Evolutionary conservation across 2,888 invertebrate genomes (phyloP).

Genomic region (Morpho achilles): DNA sequence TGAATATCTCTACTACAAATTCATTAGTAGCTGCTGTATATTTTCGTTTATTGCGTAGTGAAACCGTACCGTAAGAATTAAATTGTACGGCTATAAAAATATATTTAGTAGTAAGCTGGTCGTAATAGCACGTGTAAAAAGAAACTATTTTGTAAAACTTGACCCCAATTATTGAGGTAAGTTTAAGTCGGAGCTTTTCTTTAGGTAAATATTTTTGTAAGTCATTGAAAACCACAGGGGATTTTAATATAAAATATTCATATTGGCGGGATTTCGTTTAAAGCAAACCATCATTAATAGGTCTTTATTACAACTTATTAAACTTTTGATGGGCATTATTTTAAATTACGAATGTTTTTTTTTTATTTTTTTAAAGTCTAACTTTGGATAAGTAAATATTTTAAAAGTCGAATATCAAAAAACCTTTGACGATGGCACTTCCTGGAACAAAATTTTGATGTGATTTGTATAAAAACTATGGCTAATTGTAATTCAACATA

Average conservation of each 20-base stretch:
- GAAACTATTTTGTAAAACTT: slow-evolving; percentile 17
- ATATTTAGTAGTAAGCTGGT: slow-evolving; percentile 9
- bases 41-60: not conserved
- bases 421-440: too few relatives aligned
- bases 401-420: too few relatives aligned
- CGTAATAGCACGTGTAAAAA: slow-evolving; percentile 11
- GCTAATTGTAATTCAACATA: too few relatives aligned
- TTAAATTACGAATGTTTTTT: too few relatives aligned
- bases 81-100: slow-evolving; percentile 6
- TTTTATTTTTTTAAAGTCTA: too few relatives aligned
- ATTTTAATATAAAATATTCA: slow-evolving; percentile 16
- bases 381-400: too few relatives aligned
- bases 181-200: slow-evolving; percentile 10
- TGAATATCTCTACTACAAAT: too few relatives aligned
- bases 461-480: too few relatives aligned
- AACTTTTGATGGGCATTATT: too few relatives aligned
- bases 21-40: not conserved
- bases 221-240: slow-evolving; percentile 13
- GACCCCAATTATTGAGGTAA: slow-evolving; percentile 13
- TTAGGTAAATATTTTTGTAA: slow-evolving; percentile 18
- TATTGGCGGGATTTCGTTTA: not conserved
- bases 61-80: slow-evolving; percentile 6
- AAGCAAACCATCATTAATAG: too few relatives aligned
- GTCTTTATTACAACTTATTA: too few relatives aligned
- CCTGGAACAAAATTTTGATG: too few relatives aligned